phyloP scores from a whole-genome alignment of 2,113 vertebrate genomes.

The Siniperca chuatsi region DNA sequence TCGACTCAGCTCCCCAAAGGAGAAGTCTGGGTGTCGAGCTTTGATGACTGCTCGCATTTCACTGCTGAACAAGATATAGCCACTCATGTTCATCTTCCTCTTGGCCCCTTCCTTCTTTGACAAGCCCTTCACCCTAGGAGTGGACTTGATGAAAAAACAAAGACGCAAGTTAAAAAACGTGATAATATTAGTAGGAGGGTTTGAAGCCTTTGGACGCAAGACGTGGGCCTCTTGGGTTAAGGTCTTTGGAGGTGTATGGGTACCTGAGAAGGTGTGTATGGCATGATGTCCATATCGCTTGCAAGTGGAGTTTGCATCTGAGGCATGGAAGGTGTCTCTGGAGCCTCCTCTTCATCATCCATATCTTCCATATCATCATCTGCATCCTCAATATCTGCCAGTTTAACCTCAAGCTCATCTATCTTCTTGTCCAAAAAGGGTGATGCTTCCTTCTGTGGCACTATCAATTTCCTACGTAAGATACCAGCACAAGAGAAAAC shows the following conservation, averaged over 20 bases:
- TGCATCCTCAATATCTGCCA: constrained; percentile 91
- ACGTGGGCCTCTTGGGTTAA: neutral
- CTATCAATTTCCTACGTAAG: constrained; percentile 89
- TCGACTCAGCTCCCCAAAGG: constrained; percentile 98
- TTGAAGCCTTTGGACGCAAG: neutral
- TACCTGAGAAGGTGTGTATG: constrained; percentile 96
- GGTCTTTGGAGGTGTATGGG: neutral
- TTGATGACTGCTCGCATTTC: constrained; percentile 99
- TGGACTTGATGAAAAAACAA: constrained; percentile 85
- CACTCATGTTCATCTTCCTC: constrained; percentile 99
- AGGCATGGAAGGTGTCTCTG: constrained; percentile 90
- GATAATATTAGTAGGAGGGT: neutral
- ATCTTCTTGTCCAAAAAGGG: constrained; percentile 97
- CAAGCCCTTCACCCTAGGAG: constrained; percentile 94
- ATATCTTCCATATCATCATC: constrained; percentile 96
- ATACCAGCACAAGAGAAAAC: neutral
- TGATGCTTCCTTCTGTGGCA: constrained; percentile 96
- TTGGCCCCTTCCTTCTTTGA: constrained; percentile 98
- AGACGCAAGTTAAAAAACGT: neutral
- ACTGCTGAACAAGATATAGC: constrained; percentile 99
- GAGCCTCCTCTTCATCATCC: constrained; percentile 93
- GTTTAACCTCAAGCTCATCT: constrained; percentile 95
- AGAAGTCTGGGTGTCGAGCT: constrained; percentile 96
- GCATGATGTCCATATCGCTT: constrained; percentile 92
- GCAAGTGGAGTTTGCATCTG: constrained; percentile 91